Evolutionary conservation across 2,888 invertebrate species (phyloP).

Genomic region (Torymus tubicola): DNA sequence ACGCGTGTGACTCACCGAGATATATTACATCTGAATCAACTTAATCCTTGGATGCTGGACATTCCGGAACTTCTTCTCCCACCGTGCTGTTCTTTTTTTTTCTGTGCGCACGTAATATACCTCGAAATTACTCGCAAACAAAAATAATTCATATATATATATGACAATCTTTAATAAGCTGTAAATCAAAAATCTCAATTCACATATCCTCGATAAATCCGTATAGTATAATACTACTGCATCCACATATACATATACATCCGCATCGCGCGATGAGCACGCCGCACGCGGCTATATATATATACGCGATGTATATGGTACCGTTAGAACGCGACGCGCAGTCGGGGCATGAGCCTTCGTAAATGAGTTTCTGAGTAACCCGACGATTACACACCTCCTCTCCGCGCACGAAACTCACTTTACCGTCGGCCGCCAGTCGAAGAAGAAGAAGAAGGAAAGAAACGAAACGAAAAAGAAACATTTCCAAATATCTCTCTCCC

Average conservation of each 20-base stretch:
- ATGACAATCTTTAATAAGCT: too few relatives aligned
- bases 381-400: conserved; percentile 36
- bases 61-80: conserved; percentile 18
- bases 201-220: not conserved
- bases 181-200: not conserved
- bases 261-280: too few relatives aligned
- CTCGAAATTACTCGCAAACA: too few relatives aligned
- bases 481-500: not conserved
- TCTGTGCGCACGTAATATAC: not conserved
- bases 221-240: too few relatives aligned
- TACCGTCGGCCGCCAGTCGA: too few relatives aligned
- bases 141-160: too few relatives aligned
- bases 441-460: not conserved
- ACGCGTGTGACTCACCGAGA: conserved; percentile 18
- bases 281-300: too few relatives aligned
- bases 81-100: not conserved
- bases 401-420: not conserved
- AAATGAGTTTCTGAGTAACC: conserved; percentile 47
- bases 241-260: conserved; percentile 13
- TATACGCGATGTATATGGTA: conserved; percentile 13
- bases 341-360: conserved; percentile 28
- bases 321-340: conserved; percentile 30
- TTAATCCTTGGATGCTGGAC: conserved; percentile 21
- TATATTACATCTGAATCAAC: conserved; percentile 20
- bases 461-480: conserved; percentile 19